Conservation (phyloP, 2,888 invertebrate genomes). For the Onchidella celtica region DNA sequence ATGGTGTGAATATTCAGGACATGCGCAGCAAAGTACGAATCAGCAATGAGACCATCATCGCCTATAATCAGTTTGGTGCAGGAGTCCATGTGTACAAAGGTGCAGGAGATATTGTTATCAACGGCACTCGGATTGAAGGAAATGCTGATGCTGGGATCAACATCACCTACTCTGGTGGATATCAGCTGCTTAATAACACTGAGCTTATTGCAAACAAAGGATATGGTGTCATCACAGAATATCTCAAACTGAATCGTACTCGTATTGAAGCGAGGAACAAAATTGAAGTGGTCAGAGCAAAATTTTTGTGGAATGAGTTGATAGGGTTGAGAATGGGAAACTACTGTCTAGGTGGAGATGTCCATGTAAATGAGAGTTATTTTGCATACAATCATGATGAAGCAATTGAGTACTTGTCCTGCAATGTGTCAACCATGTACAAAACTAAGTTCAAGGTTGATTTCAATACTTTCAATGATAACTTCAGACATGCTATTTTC, state of each 20-base stretch:
- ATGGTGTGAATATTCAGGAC: conserved; percentile 96
- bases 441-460: conserved; percentile 77
- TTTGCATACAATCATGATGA: conserved; percentile 90
- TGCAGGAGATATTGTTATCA: conserved; percentile 94
- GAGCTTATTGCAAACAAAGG: conserved; percentile 93
- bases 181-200: conserved; percentile 93
- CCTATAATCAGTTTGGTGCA: conserved; percentile 90
- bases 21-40: conserved; percentile 91
- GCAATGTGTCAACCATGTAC: conserved; percentile 84
- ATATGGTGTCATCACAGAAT: conserved; percentile 81
- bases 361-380: conserved; percentile 92
- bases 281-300: conserved; percentile 87
- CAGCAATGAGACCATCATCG: conserved; percentile 90
- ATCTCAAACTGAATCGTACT: conserved; percentile 73
- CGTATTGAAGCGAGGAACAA: conserved; percentile 66
- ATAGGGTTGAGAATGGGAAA: conserved; percentile 95
- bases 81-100: conserved; percentile 94
- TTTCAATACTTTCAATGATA: conserved; percentile 73
- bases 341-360: conserved; percentile 85
- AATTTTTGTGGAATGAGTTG: conserved; percentile 92
- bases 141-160: conserved; percentile 91
- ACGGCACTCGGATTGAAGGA: conserved; percentile 92
- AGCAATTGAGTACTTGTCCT: conserved; percentile 91
- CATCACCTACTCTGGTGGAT: conserved; percentile 96
- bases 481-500: conserved; percentile 75